These are phyloP conservation scores for Macrotis lagotis DNA, from an alignment of 2,113 vertebrate species.

Conservation along the genomic window DNA sequence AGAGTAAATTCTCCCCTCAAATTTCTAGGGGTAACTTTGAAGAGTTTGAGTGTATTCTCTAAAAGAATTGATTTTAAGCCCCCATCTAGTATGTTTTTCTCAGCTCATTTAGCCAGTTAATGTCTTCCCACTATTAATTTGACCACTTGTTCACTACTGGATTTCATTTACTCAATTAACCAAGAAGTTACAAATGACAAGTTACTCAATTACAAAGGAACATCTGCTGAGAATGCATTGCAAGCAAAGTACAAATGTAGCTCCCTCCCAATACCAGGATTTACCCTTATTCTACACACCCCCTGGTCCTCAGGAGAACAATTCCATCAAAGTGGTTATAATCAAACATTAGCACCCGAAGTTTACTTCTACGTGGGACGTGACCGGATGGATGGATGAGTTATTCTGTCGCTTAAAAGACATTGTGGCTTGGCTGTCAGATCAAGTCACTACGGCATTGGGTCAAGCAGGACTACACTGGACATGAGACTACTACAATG, in stretches of 20 bases:
- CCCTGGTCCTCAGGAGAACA: neutral
- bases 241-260: neutral
- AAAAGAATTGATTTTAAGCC: neutral
- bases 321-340: neutral
- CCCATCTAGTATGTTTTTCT: neutral
- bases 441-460: too few species aligned
- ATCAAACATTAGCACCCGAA: neutral
- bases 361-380: neutral
- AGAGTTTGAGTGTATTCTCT: neutral
- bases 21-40: neutral
- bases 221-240: neutral
- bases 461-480: too few species aligned
- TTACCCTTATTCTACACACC: neutral
- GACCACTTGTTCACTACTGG: neutral
- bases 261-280: neutral
- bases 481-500: too few species aligned
- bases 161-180: neutral
- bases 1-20: neutral
- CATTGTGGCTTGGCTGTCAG: too few species aligned
- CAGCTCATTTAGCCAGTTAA: neutral
- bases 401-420: neutral
- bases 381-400: too few species aligned
- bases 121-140: neutral
- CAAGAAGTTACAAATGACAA: neutral
- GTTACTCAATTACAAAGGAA: neutral